Conservation (phyloP, 2,113 vertebrate species). For the Cynopterus brachyotis region DNA sequence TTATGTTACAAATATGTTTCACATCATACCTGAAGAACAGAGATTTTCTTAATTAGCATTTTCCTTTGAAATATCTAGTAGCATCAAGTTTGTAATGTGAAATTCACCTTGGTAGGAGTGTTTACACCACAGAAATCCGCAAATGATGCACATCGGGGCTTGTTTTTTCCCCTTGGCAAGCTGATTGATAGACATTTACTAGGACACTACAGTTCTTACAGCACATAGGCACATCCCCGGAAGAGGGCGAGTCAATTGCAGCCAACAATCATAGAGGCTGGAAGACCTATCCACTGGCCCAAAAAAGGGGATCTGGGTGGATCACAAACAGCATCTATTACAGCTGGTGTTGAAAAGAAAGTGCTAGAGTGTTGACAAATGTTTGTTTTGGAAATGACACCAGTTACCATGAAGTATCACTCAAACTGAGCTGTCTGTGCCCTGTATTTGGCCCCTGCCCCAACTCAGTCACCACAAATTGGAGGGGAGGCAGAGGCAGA, state of each 20-base stretch:
- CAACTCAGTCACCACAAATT: not conserved
- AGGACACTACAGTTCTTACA: not conserved
- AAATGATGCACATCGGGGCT: not conserved
- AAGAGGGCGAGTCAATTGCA: not conserved
- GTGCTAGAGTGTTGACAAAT: not conserved
- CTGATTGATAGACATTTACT: not conserved
- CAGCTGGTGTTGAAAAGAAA: not conserved
- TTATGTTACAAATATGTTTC: not conserved
- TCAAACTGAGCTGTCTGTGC: not conserved
- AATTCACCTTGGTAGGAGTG: not conserved
- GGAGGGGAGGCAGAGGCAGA: rapidly evolving
- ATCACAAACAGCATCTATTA: not conserved
- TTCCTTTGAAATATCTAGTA: not conserved
- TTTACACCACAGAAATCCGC: not conserved
- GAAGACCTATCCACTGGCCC: not conserved
- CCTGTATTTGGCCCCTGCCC: not conserved
- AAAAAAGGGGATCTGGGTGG: not conserved
- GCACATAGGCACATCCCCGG: not conserved
- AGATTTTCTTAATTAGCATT: not conserved
- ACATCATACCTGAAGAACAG: not conserved
- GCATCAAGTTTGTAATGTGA: not conserved
- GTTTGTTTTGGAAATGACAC: not conserved
- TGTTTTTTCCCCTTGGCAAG: not conserved
- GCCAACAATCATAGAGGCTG: not conserved
- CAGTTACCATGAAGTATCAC: not conserved